Base-by-base conservation (phyloP, 1,140 invertebrate genomes). In the Bombus balteatus region DNA sequence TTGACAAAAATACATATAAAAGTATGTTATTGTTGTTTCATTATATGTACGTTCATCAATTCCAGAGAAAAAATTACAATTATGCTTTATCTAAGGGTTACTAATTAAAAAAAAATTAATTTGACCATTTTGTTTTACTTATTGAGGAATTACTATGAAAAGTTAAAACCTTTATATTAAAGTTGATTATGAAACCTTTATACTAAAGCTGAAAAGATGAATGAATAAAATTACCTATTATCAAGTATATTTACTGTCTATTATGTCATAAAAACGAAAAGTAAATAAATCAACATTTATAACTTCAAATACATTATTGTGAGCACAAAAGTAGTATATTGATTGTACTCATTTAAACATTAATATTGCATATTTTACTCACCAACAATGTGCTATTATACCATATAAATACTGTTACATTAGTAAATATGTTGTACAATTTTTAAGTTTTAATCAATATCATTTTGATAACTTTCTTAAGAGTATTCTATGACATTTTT, bases 231-330 rank as follows among this genome's bases (percentile, higher is more conserved):
- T 85, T 57, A 90, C 86, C 71, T 88, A 80, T 82, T 85, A 76
- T 68, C 76, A 90, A 77, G 74, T 70, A 86, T 88, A 79, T 77
- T 77, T 74, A 90, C 39, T 79, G 83, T 90, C 68, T 78, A 91
- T 88, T 89, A 72, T 86, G 81, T 90, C 78, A 86, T 89, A 87
- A 87, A 80, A 90, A 87, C 87, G 89, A 91, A 86, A 91, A 91
- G 75, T 90, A 88, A 81, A 87, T 90, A 93, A 94, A 94, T 89
- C 93, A 94, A 94, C 93, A 94, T 94, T 94, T 92, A 91, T 93
- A 93, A 93, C 84, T 85, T 87, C 41, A 47, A 73, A 76, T 65
- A 82, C 34, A 74, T 83, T 76, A 43, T 22, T 53, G 1, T 43
- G 72, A 88, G 47, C 77, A 57, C 53, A 85, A 66, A 62, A 73